These are phyloP conservation scores for Macaria notata DNA, from an alignment of 2,888 invertebrate genomes.

Conservation along the genomic window DNA sequence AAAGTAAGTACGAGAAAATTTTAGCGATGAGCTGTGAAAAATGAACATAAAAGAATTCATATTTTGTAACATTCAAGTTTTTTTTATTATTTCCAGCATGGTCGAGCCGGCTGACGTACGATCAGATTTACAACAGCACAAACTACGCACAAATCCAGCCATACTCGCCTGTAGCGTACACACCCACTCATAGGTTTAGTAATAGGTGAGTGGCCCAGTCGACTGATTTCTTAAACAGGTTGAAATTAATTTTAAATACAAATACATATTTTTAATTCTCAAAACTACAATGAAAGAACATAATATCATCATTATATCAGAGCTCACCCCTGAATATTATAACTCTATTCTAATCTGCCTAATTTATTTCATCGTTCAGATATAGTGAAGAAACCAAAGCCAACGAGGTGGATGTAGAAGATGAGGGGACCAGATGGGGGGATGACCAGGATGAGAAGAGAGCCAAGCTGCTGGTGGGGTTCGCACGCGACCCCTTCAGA, in stretches of 20 bases:
- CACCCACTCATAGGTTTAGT: constrained; percentile 36
- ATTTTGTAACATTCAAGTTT: too few relatives aligned
- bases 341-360: too few relatives aligned
- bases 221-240: too few relatives aligned
- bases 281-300: too few relatives aligned
- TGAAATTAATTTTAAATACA: too few relatives aligned
- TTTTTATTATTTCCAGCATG: constrained; percentile 57
- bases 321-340: too few relatives aligned
- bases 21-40: too few relatives aligned
- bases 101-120: constrained; percentile 56
- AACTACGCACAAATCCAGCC: constrained; percentile 63
- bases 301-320: too few relatives aligned
- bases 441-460: constrained; percentile 33
- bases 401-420: constrained; percentile 55
- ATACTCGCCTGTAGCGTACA: constrained; percentile 40
- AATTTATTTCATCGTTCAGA: constrained; percentile 9
- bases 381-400: constrained; percentile 44
- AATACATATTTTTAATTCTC: too few relatives aligned
- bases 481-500: constrained; percentile 68
- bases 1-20: too few relatives aligned
- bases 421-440: constrained; percentile 35
- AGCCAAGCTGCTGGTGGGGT: constrained; percentile 59
- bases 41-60: too few relatives aligned
- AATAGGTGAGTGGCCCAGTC: constrained; percentile 24
- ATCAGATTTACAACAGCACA: constrained; percentile 65